phyloP scores from a whole-genome alignment of 2,888 invertebrate genomes.

The Agriopis marginaria region DNA sequence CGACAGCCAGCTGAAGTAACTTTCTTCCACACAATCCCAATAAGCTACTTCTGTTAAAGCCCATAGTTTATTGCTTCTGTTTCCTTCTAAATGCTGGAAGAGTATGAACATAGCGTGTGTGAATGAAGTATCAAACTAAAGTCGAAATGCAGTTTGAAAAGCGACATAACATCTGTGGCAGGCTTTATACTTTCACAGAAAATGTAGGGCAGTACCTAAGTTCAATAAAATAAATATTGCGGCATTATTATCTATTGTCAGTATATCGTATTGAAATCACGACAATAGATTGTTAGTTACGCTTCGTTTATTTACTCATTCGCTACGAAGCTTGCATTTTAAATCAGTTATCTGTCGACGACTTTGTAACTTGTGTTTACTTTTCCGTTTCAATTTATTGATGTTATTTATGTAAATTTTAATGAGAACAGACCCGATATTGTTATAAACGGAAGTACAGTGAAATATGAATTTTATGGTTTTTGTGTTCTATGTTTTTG shows the following conservation, averaged over 20 bases:
- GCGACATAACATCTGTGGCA: not conserved
- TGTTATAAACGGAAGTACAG: no score
- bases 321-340: conserved; percentile 10
- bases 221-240: conserved; percentile 13
- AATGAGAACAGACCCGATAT: no score
- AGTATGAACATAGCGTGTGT: no score
- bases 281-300: conserved; percentile 23
- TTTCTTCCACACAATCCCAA: no score
- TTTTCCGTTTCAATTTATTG: not conserved
- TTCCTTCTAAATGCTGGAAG: no score
- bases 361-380: conserved; percentile 5
- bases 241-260: conserved; percentile 1
- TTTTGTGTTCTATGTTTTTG: no score
- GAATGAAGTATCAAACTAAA: not conserved
- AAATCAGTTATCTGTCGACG: conserved; percentile 11
- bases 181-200: not conserved
- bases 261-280: not conserved
- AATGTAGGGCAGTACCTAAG: conserved; percentile 1
- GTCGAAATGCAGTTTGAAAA: not conserved
- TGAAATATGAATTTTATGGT: no score
- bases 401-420: no score
- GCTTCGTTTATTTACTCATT: conserved; percentile 5
- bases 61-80: no score
- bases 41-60: no score
- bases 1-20: no score